Evolutionary conservation across 1,140 invertebrate species (phyloP), one percentile per base, ranked within the genome.

Genomic region (Cyphomyrmex costatus): DNA sequence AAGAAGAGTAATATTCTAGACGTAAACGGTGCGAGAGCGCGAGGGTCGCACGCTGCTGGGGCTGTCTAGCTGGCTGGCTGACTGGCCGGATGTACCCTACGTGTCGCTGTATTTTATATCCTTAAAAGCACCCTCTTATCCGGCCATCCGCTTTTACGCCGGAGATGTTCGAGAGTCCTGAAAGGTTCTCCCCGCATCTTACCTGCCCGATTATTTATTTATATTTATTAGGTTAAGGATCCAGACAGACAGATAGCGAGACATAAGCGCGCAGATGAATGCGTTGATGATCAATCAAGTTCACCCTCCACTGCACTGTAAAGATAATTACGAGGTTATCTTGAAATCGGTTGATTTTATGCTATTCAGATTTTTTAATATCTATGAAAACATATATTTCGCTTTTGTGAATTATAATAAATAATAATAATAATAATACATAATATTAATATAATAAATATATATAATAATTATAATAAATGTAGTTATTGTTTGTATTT

Each of bases 51-150:
- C 82, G 77, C 63, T 68, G 79, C 14, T 58, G 21, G 49, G 65
- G 65, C 36, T 66, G 63, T 3, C 33, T 66, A 10, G 33, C n/a
- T 68, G 21, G 65, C 65, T 46, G 65, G 65, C 36, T 68, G 65
- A 24, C 65, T 68, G 82, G 46, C 36, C 83, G 82, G 86, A 78
- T 90, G 80, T 86, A 85, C 68, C 36, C 66, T 88, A 88, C 80
- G 85, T 89, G 88, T 89, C 88, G 73, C 68, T 88, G 88, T 89
- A 89, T 89, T 89, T 89, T 89, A 89, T 89, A 88, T 63, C 87
- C 85, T 89, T 89, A 89, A 89, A 89, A 89, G 88, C 88, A 89
- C 27, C 84, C 84, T 89, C 84, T 89, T 89, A 89, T 83, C 84
- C 77, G 27, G 42, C 21, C 84, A 42, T 46, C 51, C 46, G 70